Conservation (phyloP, 1,140 invertebrate genomes). For the Mylabris phalerata region DNA sequence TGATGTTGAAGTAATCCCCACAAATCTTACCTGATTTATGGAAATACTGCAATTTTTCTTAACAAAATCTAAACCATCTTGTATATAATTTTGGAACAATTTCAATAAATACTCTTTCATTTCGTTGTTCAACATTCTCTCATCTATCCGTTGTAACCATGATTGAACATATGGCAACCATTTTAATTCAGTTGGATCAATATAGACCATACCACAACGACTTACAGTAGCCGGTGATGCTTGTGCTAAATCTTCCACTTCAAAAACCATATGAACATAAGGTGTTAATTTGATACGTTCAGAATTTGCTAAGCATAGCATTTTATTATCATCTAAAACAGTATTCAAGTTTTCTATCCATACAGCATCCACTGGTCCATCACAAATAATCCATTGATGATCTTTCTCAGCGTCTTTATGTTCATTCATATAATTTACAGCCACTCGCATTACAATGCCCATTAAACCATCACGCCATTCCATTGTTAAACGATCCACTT, state of each 20-base stretch:
- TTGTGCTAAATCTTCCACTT: conserved; percentile 79
- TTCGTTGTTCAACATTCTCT: conserved; percentile 48
- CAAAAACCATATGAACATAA: conserved; percentile 80
- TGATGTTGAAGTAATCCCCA: not conserved
- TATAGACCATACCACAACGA: conserved; percentile 82
- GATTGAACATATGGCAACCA: conserved; percentile 75
- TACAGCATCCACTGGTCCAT: conserved; percentile 88
- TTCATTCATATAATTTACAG: conserved; percentile 47
- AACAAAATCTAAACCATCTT: conserved; percentile 58
- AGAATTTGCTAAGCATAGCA: conserved; percentile 79
- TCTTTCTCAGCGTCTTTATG: conserved; percentile 44
- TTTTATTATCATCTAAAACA: conserved; percentile 90
- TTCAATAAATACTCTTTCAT: conserved; percentile 50
- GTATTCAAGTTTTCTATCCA: conserved; percentile 97
- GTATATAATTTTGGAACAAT: conserved; percentile 57
- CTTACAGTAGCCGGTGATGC: conserved; percentile 86
- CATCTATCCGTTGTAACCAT: conserved; percentile 61
- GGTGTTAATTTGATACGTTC: conserved; percentile 84
- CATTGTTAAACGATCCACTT: conserved; percentile 74
- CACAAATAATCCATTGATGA: conserved; percentile 79
- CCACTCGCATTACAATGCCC: conserved; percentile 61
- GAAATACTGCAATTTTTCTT: conserved; percentile 55
- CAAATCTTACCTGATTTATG: conserved; percentile 47
- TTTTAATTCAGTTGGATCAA: conserved; percentile 73
- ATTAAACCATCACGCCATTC: conserved; percentile 88